phyloP scores from a whole-genome alignment of 1,140 invertebrate genomes.

The Drosophila burlai region DNA sequence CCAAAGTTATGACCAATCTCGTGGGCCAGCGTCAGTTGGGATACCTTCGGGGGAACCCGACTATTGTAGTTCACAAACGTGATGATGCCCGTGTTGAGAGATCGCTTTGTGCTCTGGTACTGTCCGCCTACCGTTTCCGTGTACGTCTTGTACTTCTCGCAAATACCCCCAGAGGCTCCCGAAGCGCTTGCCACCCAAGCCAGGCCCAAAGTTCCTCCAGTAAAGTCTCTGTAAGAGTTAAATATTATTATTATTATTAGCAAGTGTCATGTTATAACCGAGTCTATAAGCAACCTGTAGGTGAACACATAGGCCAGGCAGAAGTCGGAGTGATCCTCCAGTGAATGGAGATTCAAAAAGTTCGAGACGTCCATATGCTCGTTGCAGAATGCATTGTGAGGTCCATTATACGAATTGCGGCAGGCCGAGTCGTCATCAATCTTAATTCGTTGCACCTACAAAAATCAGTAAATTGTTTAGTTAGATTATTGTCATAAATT shows the following conservation, averaged over 20 bases:
- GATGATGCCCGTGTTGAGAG: slow-evolving; percentile 99
- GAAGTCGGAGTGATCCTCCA: slow-evolving; percentile 98
- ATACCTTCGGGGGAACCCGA: slow-evolving; percentile 97
- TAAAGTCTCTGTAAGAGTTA: slow-evolving; percentile 91
- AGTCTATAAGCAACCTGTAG: slow-evolving; percentile 87
- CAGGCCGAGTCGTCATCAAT: slow-evolving; percentile 96
- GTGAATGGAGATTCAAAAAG: slow-evolving; percentile 98
- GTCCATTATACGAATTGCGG: slow-evolving; percentile 87
- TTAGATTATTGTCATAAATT: background rate
- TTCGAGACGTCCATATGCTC: slow-evolving; percentile 99
- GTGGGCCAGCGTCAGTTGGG: slow-evolving; percentile 98
- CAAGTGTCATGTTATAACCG: background rate
- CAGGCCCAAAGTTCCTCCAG: slow-evolving; percentile 96
- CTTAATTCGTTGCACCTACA: slow-evolving; percentile 86
- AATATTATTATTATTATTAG: background rate
- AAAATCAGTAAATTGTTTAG: background rate
- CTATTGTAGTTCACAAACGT: slow-evolving; percentile 99
- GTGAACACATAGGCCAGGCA: slow-evolving; percentile 99
- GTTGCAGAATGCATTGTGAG: slow-evolving; percentile 97
- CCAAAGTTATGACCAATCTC: slow-evolving; percentile 99
- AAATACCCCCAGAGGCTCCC: slow-evolving; percentile 98
- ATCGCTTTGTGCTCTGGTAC: slow-evolving; percentile 96
- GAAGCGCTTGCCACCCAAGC: slow-evolving; percentile 99
- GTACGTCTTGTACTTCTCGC: slow-evolving; percentile 99
- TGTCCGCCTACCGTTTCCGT: slow-evolving; percentile 97